Evolutionary conservation across 2,113 vertebrate species (phyloP).

Genomic region (Martes martes): DNA sequence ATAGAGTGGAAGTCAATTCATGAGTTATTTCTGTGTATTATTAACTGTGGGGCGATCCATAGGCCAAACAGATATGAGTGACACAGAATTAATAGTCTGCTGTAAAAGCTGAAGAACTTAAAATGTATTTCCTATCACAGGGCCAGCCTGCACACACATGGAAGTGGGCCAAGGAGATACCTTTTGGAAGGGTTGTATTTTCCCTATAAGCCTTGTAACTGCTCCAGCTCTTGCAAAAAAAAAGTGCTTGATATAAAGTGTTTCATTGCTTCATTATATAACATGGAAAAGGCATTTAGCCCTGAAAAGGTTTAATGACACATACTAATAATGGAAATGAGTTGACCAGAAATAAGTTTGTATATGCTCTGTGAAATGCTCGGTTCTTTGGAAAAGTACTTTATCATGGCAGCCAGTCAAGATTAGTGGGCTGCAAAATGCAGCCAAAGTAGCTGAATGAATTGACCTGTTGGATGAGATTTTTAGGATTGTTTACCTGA

Average conservation of each 20-base stretch:
- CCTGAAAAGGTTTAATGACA: background rate
- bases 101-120: background rate
- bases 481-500: conserved; percentile 21
- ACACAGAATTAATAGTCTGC: background rate
- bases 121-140: background rate
- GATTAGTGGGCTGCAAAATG: background rate
- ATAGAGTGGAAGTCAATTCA: background rate
- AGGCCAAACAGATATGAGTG: background rate
- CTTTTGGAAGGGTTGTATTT: background rate
- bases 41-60: background rate
- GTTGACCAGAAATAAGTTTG: background rate
- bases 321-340: background rate
- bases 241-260: background rate
- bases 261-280: conserved; percentile 5
- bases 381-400: background rate
- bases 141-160: background rate
- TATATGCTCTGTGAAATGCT: background rate
- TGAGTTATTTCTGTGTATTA: background rate
- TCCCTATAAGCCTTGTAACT: background rate
- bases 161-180: background rate
- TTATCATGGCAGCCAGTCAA: background rate
- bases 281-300: background rate
- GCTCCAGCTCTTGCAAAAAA: background rate
- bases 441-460: conserved; percentile 1
- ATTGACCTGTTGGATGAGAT: background rate